Conservation (phyloP, 2,797 vertebrate species). For the Myotis planiceps region DNA sequence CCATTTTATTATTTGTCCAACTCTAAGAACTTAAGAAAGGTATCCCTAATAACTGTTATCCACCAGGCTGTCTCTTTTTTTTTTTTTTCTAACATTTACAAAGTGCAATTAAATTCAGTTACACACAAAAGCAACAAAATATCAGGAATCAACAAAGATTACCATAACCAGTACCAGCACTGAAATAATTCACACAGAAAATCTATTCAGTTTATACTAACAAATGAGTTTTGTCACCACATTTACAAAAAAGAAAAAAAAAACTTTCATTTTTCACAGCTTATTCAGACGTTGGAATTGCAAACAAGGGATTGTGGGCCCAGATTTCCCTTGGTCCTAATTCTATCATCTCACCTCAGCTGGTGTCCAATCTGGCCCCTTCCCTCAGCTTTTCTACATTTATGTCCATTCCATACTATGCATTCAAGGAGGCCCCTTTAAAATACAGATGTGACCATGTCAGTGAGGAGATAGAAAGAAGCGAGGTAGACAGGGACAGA, state of each 20-base stretch:
- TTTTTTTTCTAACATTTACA: not conserved
- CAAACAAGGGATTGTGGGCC: not conserved
- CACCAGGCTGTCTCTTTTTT: not conserved
- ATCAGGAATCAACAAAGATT: not conserved
- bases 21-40: not conserved
- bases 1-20: not conserved
- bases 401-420: not conserved
- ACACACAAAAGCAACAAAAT: not conserved
- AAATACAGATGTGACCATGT: not conserved
- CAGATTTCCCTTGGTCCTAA: not conserved
- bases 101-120: not conserved
- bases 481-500: no score
- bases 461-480: no score
- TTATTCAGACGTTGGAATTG: not conserved
- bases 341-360: not conserved
- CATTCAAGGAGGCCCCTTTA: not conserved
- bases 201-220: not conserved
- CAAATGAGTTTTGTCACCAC: not conserved
- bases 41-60: not conserved
- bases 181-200: not conserved
- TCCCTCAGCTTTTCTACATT: not conserved
- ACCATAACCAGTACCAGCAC: not conserved
- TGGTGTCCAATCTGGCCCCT: not conserved
- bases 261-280: not conserved
- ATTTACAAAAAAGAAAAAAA: not conserved